These are phyloP conservation scores for Xiphorhynchus elegans DNA, from an alignment of 2,113 vertebrate genomes.

Conservation along the genomic window DNA sequence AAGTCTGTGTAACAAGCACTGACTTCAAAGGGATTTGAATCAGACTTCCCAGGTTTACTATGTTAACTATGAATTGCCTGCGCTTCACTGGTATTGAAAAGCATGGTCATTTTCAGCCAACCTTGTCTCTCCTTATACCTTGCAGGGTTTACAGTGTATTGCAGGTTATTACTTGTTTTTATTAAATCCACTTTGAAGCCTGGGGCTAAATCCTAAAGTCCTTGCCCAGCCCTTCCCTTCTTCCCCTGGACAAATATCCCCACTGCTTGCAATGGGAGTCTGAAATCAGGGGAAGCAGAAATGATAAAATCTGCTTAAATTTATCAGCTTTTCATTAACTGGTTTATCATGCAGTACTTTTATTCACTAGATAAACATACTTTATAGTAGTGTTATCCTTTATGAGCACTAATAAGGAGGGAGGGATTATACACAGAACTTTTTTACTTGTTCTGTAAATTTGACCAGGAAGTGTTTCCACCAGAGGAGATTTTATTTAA, in stretches of 20 bases:
- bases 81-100: neutral
- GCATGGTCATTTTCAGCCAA: neutral
- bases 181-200: conserved; percentile 74
- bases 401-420: conserved; percentile 38
- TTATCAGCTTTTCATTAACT: neutral
- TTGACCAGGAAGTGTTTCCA: conserved; percentile 19
- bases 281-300: neutral
- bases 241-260: neutral
- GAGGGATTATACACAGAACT: conserved; percentile 1
- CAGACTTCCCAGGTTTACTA: neutral
- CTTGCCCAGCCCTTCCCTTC: neutral
- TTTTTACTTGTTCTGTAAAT: conserved; percentile 55
- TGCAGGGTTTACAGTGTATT: conserved; percentile 40
- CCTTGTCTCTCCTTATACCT: neutral
- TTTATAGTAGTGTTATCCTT: neutral
- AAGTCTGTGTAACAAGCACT: neutral
- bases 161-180: conserved; percentile 71
- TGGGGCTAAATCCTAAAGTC: conserved; percentile 37
- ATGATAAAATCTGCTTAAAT: neutral
- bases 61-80: neutral
- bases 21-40: conserved; percentile 10
- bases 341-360: neutral
- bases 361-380: neutral
- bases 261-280: neutral
- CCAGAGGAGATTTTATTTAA: conserved; percentile 39